Conservation (phyloP, 2,113 vertebrate species). For the Heterotis niloticus region DNA sequence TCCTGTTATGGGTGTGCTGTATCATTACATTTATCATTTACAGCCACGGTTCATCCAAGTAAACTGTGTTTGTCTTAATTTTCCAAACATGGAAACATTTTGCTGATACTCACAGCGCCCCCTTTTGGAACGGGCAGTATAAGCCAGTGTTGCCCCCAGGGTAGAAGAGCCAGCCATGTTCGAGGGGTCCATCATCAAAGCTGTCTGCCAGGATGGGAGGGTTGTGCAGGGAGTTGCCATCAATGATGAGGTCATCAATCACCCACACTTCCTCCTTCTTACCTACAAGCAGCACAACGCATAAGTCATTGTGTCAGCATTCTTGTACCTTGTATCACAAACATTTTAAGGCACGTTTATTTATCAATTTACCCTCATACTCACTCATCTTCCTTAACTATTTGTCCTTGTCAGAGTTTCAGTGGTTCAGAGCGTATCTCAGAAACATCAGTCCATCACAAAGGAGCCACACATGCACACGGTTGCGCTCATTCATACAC, state of each 20-base stretch:
- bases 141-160: constrained; percentile 92
- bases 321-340: too few species aligned
- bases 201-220: constrained; percentile 80
- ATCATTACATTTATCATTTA: background rate
- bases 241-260: constrained; percentile 93
- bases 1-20: background rate
- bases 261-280: constrained; percentile 99
- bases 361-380: background rate
- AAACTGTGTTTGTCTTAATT: background rate
- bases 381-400: too few species aligned
- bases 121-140: constrained; percentile 93
- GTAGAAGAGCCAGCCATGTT: constrained; percentile 93
- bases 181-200: constrained; percentile 86
- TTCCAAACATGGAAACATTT: background rate
- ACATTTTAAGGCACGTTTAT: background rate
- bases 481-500: too few species aligned
- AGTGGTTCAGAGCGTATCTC: too few species aligned
- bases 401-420: too few species aligned
- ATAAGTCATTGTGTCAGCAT: background rate
- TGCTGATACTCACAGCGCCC: constrained; percentile 77
- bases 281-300: constrained; percentile 60
- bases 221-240: constrained; percentile 85
- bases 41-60: too few species aligned
- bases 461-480: background rate
- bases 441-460: background rate